Evolutionary conservation across 2,797 vertebrate genomes (phyloP).

Genomic region (Novumbra hubbsi): DNA sequence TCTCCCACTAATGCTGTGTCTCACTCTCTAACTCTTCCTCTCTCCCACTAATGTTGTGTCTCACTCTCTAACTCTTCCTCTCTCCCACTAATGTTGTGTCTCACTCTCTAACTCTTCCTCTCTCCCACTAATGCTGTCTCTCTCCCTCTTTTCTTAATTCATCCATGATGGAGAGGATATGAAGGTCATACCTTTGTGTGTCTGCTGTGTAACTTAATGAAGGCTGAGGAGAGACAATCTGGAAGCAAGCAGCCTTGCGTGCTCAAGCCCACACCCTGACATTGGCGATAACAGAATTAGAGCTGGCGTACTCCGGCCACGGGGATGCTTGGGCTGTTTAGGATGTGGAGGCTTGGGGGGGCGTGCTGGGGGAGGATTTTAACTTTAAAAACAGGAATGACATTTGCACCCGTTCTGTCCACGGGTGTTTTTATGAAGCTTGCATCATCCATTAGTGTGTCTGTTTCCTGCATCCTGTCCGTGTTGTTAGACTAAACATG

Average conservation of each 20-base stretch:
- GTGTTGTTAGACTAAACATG: background rate
- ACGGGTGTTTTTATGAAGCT: background rate
- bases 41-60: background rate
- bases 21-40: slow-evolving; percentile 10
- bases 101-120: slow-evolving; percentile 4
- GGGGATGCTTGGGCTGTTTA: background rate
- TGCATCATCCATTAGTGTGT: background rate
- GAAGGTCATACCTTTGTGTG: slow-evolving; percentile 65
- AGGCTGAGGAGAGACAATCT: slow-evolving; percentile 19
- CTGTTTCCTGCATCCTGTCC: background rate
- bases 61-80: background rate
- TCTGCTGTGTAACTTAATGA: slow-evolving; percentile 53
- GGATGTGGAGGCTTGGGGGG: background rate
- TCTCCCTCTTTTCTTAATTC: slow-evolving; percentile 19
- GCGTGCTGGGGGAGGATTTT: background rate
- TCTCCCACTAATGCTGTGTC: background rate
- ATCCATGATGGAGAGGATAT: slow-evolving; percentile 36
- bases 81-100: background rate
- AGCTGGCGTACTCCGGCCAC: slow-evolving; percentile 7
- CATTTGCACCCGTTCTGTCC: slow-evolving; percentile 1
- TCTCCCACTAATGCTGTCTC: background rate
- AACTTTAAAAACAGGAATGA: background rate
- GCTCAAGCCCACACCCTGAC: background rate
- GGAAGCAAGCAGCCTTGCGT: slow-evolving; percentile 27
- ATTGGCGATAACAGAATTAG: slow-evolving; percentile 36